Base-by-base conservation (phyloP, 1,140 invertebrate genomes). In the Pinna nobilis region DNA sequence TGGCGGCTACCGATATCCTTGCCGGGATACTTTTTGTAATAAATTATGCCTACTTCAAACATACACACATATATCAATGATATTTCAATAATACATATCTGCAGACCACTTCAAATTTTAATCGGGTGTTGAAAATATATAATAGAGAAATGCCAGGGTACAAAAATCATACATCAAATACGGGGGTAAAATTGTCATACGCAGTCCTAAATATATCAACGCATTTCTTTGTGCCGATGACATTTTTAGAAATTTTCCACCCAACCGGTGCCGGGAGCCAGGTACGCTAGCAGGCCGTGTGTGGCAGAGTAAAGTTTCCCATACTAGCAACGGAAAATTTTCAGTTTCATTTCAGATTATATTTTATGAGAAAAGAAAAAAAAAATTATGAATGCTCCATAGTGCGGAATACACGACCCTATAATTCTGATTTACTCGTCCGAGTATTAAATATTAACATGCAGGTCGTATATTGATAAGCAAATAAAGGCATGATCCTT, bases 31-130 rank as follows among this genome's bases (percentile, higher is more conserved):
- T 59, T n/a, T 41, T 44, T 67, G 47, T 68, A 44, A 74, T 74
- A 63, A 68, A 74, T 74, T 63, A 59, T 60, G 49, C 30, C 50
- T 53, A 64, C 69, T 71, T 71, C 47, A 64, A 71, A 71, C 60
- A 61, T 69, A 61, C 44, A 30, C 60, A 63, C 65, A 74, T 74
- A 74, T 74, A 74, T 74, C 72, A 68, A 61, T 69, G 39, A 63
- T 55, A 64, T 68, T 70, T 63, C 65, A 63, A 63, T 74, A 68
- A 74, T 74, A 61, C 72, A 74, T 74, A 74, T 74, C 72, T 28
- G 39, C 37, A 69, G 51, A 57, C 41, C 32, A 37, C 33, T 25
- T 69, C 39, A 69, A 55, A 30, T 44, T 69, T 69, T 55, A 69
- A 63, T 63, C 59, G 39, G 59, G 35, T 30, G 39, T 63, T 63